Conservation (phyloP, 2,888 invertebrate species). For the Willowsia nigromaculata region DNA sequence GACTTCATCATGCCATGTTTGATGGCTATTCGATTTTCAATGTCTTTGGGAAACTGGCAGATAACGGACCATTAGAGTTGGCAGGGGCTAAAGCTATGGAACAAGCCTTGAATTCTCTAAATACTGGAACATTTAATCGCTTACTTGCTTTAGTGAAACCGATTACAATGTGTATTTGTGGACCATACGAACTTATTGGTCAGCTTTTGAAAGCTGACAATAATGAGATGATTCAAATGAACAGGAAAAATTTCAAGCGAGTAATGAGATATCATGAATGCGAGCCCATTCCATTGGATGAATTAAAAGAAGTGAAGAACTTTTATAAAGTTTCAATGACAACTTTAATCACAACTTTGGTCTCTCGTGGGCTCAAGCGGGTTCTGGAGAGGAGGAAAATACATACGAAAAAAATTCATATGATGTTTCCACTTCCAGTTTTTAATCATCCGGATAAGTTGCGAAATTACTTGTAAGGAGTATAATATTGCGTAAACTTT, state of each 20-base stretch:
- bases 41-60: conserved; percentile 18
- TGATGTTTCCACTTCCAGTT: conserved; percentile 47
- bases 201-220: conserved; percentile 38
- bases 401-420: background rate
- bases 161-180: background rate
- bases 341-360: conserved; percentile 18
- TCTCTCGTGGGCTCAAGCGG: background rate
- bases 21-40: conserved; percentile 50
- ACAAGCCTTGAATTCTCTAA: background rate
- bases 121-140: background rate
- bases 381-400: conserved; percentile 31
- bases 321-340: conserved; percentile 26
- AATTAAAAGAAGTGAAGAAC: conserved; percentile 48
- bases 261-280: conserved; percentile 51
- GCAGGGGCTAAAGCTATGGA: background rate
- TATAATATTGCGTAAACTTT: too few species aligned
- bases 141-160: conserved; percentile 3
- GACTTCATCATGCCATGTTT: conserved; percentile 58
- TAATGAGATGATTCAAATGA: conserved; percentile 8
- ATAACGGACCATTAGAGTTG: conserved; percentile 47
- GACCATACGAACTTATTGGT: conserved; percentile 47
- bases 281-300: conserved; percentile 17
- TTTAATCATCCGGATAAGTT: conserved; percentile 54
- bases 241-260: background rate
- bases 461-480: conserved; percentile 59